phyloP scores from a whole-genome alignment of 2,888 invertebrate species.

The Hylaea fasciaria region DNA sequence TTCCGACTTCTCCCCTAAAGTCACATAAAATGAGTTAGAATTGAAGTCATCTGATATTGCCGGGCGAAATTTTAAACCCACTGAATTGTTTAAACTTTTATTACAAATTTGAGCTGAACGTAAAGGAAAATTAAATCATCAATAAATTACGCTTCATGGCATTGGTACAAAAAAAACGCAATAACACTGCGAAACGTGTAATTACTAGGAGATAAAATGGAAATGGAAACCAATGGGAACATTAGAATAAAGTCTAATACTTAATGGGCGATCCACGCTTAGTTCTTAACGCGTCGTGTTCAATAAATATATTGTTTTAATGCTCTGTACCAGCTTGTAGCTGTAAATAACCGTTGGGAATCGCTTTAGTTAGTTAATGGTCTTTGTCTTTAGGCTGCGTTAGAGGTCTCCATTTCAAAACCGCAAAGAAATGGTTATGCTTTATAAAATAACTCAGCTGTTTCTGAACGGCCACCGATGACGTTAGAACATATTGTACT shows the following conservation, averaged over 20 bases:
- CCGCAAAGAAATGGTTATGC: conserved; percentile 1
- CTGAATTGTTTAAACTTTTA: too few relatives aligned
- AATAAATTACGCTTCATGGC: too few relatives aligned
- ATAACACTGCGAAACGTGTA: conserved; percentile 8
- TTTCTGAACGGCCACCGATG: background rate
- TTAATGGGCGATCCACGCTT: conserved; percentile 39
- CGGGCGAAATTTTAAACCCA: too few relatives aligned
- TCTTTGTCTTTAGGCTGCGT: conserved; percentile 20
- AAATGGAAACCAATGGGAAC: conserved; percentile 4
- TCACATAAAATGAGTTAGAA: too few relatives aligned
- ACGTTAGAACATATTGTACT: background rate
- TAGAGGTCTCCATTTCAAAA: conserved; percentile 20
- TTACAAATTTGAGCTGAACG: background rate
- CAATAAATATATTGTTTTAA: conserved; percentile 53
- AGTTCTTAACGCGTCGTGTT: conserved; percentile 40
- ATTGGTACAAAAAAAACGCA: background rate
- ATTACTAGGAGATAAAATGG: conserved; percentile 20
- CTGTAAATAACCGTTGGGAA: conserved; percentile 16
- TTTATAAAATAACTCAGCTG: background rate
- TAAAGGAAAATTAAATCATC: too few relatives aligned
- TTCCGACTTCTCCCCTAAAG: too few relatives aligned
- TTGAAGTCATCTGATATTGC: too few relatives aligned
- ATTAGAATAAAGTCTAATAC: conserved; percentile 28
- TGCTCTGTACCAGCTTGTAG: conserved; percentile 20
- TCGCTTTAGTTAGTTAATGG: conserved; percentile 14